phyloP scores from a whole-genome alignment of 2,797 vertebrate genomes.

The Mus spretus region DNA sequence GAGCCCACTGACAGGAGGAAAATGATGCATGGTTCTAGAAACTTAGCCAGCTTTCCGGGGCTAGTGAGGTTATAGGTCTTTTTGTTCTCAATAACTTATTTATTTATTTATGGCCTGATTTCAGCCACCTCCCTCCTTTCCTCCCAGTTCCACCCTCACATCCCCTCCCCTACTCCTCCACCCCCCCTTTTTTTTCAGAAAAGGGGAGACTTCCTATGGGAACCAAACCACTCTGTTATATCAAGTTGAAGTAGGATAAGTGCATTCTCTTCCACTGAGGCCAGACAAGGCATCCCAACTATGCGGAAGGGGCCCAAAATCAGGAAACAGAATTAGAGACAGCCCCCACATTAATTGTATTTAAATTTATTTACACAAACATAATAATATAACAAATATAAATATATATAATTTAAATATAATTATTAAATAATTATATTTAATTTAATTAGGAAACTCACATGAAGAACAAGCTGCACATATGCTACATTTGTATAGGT shows the following conservation, averaged over 20 bases:
- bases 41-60: background rate
- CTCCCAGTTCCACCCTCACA: background rate
- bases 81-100: background rate
- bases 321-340: background rate
- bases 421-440: background rate
- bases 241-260: background rate
- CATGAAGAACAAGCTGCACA: background rate
- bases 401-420: background rate
- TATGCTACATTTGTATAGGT: background rate
- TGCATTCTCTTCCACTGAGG: background rate
- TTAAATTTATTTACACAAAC: background rate
- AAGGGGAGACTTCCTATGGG: background rate
- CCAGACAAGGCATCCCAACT: background rate
- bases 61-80: background rate
- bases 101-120: background rate
- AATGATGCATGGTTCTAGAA: background rate
- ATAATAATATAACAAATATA: background rate
- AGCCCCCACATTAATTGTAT: background rate
- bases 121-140: background rate
- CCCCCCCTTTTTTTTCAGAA: background rate
- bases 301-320: background rate
- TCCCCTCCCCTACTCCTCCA: background rate
- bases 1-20: background rate
- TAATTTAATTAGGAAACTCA: background rate
- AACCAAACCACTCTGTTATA: background rate